A percentile compares a stretch with the other conserved stretches of the same genome.
These are phyloP conservation scores for Leucania comma DNA, from an alignment of 2,888 invertebrate genomes.

Conservation along the genomic window DNA sequence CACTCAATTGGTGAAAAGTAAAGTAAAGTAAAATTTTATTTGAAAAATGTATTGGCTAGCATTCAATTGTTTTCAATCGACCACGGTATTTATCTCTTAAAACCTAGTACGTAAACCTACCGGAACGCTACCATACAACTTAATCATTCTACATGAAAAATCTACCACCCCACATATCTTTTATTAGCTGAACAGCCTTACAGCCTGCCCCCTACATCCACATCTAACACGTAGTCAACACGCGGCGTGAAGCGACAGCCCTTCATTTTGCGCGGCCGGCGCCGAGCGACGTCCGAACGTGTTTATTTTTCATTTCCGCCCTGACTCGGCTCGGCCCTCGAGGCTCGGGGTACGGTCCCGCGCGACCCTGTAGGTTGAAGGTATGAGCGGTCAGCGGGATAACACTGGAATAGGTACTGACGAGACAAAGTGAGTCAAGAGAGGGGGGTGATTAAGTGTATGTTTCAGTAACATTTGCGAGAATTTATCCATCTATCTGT, in stretches of 20 bases:
- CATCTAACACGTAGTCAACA: conserved; percentile 45
- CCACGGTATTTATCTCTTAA: too few relatives aligned
- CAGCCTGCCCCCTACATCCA: conserved; percentile 31
- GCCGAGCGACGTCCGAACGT: conserved; percentile 85
- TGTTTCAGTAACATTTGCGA: too few relatives aligned
- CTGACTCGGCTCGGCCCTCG: conserved; percentile 77
- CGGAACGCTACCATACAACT: not conserved
- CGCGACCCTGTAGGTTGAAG: conserved; percentile 64
- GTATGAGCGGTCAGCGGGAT: conserved; percentile 37
- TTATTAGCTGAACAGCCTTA: conserved; percentile 32
- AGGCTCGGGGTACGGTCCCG: conserved; percentile 71
- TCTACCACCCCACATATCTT: conserved; percentile 16
- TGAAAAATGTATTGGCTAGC: too few relatives aligned
- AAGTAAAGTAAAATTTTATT: too few relatives aligned
- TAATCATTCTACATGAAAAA: conserved; percentile 8
- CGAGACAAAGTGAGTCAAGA: too few relatives aligned
- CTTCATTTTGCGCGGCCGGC: conserved; percentile 85
- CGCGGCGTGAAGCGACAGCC: conserved; percentile 70
- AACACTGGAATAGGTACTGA: not conserved
- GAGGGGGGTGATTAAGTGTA: too few relatives aligned
- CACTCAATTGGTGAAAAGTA: too few relatives aligned
- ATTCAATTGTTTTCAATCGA: too few relatives aligned
- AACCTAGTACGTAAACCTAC: not conserved
- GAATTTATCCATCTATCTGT: too few relatives aligned
- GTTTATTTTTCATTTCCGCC: conserved; percentile 91